Percentiles rank a stretch among this genome's conserved stretches.
These are phyloP conservation scores for Bostrychus sinensis DNA, from an alignment of 2,113 vertebrate genomes.

Conservation along the genomic window DNA sequence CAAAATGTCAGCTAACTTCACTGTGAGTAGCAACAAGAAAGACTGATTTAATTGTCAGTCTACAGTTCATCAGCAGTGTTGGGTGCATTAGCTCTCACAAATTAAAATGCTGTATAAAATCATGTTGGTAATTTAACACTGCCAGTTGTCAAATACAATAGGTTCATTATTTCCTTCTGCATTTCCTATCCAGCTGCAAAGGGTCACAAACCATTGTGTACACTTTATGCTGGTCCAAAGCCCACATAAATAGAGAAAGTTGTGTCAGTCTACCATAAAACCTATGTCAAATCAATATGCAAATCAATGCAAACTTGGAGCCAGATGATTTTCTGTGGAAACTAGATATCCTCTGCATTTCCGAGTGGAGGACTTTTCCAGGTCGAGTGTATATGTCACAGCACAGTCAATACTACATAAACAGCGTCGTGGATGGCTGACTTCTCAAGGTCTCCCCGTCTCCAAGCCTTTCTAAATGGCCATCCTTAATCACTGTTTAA, in stretches of 20 bases:
- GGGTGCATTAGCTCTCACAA: constrained; percentile 10
- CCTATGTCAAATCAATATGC: not conserved
- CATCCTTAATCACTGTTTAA: constrained; percentile 80
- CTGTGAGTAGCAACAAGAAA: constrained; percentile 4
- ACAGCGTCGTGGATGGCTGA: constrained; percentile 67
- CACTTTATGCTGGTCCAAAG: not conserved
- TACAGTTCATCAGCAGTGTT: constrained; percentile 23
- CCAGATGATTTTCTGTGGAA: not conserved
- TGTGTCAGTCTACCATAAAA: not conserved
- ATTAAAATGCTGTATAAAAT: constrained; percentile 9
- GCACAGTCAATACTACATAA: constrained; percentile 66
- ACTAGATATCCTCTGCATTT: constrained; percentile 15
- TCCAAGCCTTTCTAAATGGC: constrained; percentile 65
- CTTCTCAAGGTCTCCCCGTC: constrained; percentile 75
- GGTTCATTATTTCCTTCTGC: constrained; percentile 28
- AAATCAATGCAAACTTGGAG: not conserved
- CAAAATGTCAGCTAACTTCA: constrained; percentile 6
- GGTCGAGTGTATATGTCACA: constrained; percentile 21
- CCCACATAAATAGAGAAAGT: not conserved
- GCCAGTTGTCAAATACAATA: constrained; percentile 9
- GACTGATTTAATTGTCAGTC: constrained; percentile 4
- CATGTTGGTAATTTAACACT: constrained; percentile 14
- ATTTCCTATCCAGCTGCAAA: constrained; percentile 7
- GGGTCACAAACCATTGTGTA: not conserved
- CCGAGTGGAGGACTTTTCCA: constrained; percentile 16